Conservation (phyloP, 2,888 invertebrate genomes). For the Hoplodrina ambigua region DNA sequence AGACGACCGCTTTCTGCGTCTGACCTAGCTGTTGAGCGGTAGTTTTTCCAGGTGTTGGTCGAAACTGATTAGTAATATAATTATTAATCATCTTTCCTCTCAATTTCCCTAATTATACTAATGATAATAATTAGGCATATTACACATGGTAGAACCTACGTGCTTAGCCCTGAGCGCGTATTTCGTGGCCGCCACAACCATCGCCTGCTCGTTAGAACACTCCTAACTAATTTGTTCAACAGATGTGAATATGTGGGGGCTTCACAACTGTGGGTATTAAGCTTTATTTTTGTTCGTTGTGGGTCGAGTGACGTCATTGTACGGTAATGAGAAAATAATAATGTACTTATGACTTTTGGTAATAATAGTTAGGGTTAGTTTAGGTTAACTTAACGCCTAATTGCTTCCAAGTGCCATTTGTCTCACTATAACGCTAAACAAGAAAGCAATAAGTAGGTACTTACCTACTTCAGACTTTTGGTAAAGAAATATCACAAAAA, state of each 20-base stretch:
- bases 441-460: too few relatives aligned
- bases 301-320: conserved; percentile 28
- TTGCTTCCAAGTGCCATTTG: too few relatives aligned
- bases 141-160: conserved; percentile 26
- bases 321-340: conserved; percentile 34
- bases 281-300: conserved; percentile 47
- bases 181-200: conserved; percentile 22
- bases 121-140: conserved; percentile 2
- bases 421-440: too few relatives aligned
- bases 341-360: conserved; percentile 9
- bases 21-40: too few relatives aligned
- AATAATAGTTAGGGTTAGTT: not conserved
- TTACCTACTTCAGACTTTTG: too few relatives aligned
- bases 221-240: conserved; percentile 49
- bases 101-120: too few relatives aligned
- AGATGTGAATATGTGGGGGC: conserved; percentile 34
- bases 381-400: too few relatives aligned
- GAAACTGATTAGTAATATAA: too few relatives aligned
- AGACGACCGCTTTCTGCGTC: too few relatives aligned
- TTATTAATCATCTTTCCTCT: too few relatives aligned
- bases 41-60: too few relatives aligned
- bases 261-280: conserved; percentile 34
- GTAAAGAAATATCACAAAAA: too few relatives aligned
- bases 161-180: conserved; percentile 7
- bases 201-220: conserved; percentile 49